Conservation (phyloP, 2,113 vertebrate genomes). For the Dicerorhinus sumatrensis region DNA sequence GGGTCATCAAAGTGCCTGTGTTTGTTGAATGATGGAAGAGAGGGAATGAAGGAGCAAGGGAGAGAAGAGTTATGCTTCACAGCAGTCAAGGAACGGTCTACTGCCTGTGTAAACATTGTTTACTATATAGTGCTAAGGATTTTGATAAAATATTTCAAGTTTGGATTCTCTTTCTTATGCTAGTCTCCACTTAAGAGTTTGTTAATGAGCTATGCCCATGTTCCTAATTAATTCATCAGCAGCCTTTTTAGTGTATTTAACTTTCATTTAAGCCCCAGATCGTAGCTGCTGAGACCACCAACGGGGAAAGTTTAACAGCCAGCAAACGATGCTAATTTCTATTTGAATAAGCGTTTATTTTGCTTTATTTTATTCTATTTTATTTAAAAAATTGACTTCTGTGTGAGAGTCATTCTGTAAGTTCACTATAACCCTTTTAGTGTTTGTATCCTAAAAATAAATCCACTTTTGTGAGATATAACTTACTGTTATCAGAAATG, state of each 20-base stretch:
- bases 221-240: background rate
- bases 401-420: background rate
- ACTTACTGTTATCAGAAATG: background rate
- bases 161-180: background rate
- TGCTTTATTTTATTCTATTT: conserved; percentile 20
- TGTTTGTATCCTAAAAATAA: background rate
- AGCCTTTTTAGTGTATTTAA: background rate
- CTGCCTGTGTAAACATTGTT: background rate
- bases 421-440: background rate
- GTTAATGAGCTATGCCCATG: background rate
- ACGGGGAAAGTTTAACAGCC: background rate
- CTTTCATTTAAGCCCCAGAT: background rate
- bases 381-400: background rate
- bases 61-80: background rate
- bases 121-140: background rate
- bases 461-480: background rate
- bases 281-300: background rate
- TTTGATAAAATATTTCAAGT: conserved; percentile 5
- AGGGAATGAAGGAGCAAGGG: background rate
- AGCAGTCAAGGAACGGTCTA: background rate
- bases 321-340: background rate
- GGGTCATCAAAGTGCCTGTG: background rate
- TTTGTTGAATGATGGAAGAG: background rate
- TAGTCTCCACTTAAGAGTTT: background rate
- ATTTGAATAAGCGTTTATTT: conserved; percentile 4